Evolutionary conservation across 2,888 invertebrate genomes (phyloP), one percentile per base, ranked within the genome.

Genomic region (Hetaerina titia): DNA sequence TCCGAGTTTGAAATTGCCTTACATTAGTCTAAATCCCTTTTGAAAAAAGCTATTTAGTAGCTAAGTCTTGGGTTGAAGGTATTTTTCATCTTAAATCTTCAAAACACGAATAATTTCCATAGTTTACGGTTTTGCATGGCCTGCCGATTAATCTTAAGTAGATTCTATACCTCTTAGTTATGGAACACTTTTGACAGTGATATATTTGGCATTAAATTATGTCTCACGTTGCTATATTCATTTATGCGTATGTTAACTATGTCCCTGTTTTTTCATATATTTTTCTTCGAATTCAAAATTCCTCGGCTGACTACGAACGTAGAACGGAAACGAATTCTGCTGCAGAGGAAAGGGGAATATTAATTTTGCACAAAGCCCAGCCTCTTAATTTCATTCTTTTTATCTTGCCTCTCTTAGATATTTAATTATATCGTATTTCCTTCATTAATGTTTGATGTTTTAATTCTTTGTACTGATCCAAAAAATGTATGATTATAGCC

Each of bases 281-380:
- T 81, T 15, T 31, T 7, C 13, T 81, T 81, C 11, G 25, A 81
- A 31, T 31, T 81, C n/a, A 69, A 81, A 81, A 81, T 81, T 31
- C 81, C 81, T 81, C 31, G 81, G 25, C 31, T 81, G 81, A 31
- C 13, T 2, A 13, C 25, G 81, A 11, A 11, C 25, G 25, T 81
- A 81, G 25, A 31, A 81, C 81, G 81, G 25, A 11, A 81, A 81
- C 81, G 81, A 81, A 81, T 81, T 81, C 81, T 31, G 22, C 81
- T 31, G 81, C 81, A 81, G 81, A 81, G 81, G 81, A 81, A 81
- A 81, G 4, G 81, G 22, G 25, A 81, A 81, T 81, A 81, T 81
- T 81, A 81, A 81, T 81, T 81, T 81, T 2, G 7, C 81, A 0
- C 81, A 31, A 31, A 5, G 81, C 6, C 5, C 31, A 81, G 25